Evolutionary conservation across 1,140 invertebrate species (phyloP), one percentile per base, ranked within the genome.

Genomic region (Charaxes varanes): DNA sequence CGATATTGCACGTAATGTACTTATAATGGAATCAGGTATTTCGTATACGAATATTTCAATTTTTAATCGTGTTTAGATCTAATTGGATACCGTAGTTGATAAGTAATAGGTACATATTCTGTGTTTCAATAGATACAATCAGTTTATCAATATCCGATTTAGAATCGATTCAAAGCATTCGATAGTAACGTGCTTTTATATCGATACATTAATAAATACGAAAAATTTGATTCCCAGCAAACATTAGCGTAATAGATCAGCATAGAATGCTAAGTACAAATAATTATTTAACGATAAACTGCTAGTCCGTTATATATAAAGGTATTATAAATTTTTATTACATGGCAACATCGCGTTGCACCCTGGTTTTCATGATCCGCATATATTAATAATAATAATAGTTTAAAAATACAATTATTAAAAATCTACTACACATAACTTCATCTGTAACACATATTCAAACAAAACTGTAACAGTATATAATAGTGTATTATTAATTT

Each of bases 401-500:
- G 66, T 74, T 66, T 58, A 66, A 62, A n/a, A 79, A 65, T 70
- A 70, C 68, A 64, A 76, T 72, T 72, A 71, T 69, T 62, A 68
- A 68, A 71, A 58, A 32, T 71, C 69, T 78, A 76, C 65, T 74
- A 80, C 76, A 80, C 73, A 77, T 78, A 70, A 78, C 59, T 72
- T 82, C 71, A 78, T 56, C 68, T 76, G 74, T 82, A 82, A 76
- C 73, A 80, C 76, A 71, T 80, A 83, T 77, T 80, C 73, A 83
- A 83, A 80, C 73, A 71, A 77, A 82, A 78, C 71, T 76, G 62
- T 79, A 82, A 82, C 69, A 77, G 52, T 76, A 78, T 79, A 64
- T 79, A 76, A 78, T 82, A 82, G 78, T 62, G 64, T 72, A 79
- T 82, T n/a, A n/a, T n/a, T 80, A 77, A 80, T 82, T 82, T 81